These are phyloP conservation scores for Cosmorhoe ocellata DNA, from an alignment of 2,888 invertebrate genomes.

Conservation along the genomic window DNA sequence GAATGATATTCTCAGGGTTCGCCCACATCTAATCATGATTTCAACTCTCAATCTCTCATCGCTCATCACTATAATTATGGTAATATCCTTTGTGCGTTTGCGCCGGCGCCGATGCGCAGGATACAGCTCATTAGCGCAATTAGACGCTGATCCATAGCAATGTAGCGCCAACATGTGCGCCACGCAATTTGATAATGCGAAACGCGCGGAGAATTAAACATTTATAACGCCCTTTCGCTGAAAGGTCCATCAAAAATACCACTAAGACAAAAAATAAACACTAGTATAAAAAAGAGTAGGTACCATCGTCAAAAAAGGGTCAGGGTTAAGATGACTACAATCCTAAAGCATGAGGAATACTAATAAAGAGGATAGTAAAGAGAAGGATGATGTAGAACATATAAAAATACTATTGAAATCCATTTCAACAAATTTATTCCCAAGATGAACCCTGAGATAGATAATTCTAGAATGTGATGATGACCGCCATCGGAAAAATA, in stretches of 20 bases:
- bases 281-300: no score
- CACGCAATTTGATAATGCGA: conserved; percentile 10
- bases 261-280: neutral
- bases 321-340: no score
- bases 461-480: no score
- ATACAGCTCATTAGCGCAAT: conserved; percentile 71
- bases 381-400: no score
- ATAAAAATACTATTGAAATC: no score
- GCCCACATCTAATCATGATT: conserved; percentile 20
- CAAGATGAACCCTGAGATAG: no score
- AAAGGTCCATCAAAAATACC: neutral
- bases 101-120: conserved; percentile 58
- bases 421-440: no score
- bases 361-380: no score
- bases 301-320: no score
- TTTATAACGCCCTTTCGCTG: neutral
- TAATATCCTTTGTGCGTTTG: conserved; percentile 36
- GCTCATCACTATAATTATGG: conserved; percentile 35
- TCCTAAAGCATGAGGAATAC: no score
- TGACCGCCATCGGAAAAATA: no score
- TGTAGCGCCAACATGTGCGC: conserved; percentile 34
- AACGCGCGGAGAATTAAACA: neutral
- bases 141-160: conserved; percentile 61
- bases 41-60: conserved; percentile 27
- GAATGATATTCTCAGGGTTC: conserved; percentile 10